A percentile compares a stretch with the other conserved stretches of the same genome.
Conservation (phyloP, 2,888 invertebrate species). For the Thymelicus lineola region DNA sequence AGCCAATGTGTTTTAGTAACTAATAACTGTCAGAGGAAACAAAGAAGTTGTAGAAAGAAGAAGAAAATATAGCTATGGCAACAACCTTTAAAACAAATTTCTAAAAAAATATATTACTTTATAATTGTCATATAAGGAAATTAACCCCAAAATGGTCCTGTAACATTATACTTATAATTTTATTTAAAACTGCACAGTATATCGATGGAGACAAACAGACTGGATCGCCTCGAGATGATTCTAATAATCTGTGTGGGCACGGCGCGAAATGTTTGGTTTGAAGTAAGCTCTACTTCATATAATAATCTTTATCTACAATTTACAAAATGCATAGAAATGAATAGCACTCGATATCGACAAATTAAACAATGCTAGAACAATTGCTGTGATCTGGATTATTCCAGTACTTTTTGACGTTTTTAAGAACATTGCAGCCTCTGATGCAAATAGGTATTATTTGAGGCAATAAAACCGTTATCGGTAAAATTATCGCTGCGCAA, state of each 20-base stretch:
- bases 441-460: slow-evolving; percentile 80
- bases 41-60: not conserved
- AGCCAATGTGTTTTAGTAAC: too few relatives aligned
- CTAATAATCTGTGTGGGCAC: slow-evolving; percentile 40
- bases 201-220: slow-evolving; percentile 36
- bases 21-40: too few relatives aligned
- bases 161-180: not conserved
- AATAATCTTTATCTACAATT: not conserved
- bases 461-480: slow-evolving; percentile 82
- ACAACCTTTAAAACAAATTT: not conserved
- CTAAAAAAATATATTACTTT: not conserved
- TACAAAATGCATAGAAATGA: slow-evolving; percentile 32
- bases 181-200: slow-evolving; percentile 9
- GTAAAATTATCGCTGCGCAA: slow-evolving; percentile 77
- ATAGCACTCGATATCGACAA: slow-evolving; percentile 37
- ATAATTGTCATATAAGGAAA: not conserved
- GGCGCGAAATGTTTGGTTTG: slow-evolving; percentile 23
- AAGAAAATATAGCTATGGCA: not conserved
- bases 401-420: slow-evolving; percentile 54
- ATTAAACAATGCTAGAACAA: slow-evolving; percentile 26
- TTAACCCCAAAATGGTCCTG: not conserved
- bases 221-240: slow-evolving; percentile 44
- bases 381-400: slow-evolving; percentile 43
- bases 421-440: slow-evolving; percentile 60
- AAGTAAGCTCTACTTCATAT: slow-evolving; percentile 44